Evolutionary conservation across 2,888 invertebrate genomes (phyloP).

Genomic region (Tachystola acroxantha): DNA sequence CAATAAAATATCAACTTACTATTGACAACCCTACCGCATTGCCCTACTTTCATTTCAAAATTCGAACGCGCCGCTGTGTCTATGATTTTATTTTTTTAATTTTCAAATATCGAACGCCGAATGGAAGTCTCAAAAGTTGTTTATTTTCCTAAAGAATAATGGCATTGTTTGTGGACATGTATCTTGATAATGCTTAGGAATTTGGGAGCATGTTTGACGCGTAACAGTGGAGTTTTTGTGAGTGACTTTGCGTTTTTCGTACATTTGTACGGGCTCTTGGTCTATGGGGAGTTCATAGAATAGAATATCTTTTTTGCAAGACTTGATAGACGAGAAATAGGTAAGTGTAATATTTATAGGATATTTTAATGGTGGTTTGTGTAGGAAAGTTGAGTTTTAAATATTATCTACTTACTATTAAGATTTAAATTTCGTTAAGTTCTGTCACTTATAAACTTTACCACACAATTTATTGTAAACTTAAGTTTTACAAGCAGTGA

Average conservation of each 20-base stretch:
- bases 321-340: too few species aligned
- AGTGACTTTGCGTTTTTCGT: slow-evolving; percentile 50
- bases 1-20: too few species aligned
- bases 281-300: slow-evolving; percentile 4
- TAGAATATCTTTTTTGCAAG: too few species aligned
- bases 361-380: too few species aligned
- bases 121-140: slow-evolving; percentile 47
- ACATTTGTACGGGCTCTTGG: slow-evolving; percentile 2
- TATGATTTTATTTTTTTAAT: slow-evolving; percentile 53
- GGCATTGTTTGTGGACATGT: slow-evolving; percentile 71
- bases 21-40: slow-evolving; percentile 39
- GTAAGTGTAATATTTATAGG: too few species aligned
- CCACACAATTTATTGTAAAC: too few species aligned
- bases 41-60: slow-evolving; percentile 53
- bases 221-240: slow-evolving; percentile 38
- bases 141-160: slow-evolving; percentile 65
- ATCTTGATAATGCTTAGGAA: slow-evolving; percentile 58
- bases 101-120: slow-evolving; percentile 45
- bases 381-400: too few species aligned
- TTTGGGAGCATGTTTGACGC: slow-evolving; percentile 47
- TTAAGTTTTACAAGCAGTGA: too few species aligned
- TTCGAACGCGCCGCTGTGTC: slow-evolving; percentile 55
- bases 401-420: too few species aligned
- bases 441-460: too few species aligned
- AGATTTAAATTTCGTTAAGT: too few species aligned